phyloP scores from a whole-genome alignment of 2,113 vertebrate genomes.

The Reinhardtius hippoglossoides region DNA sequence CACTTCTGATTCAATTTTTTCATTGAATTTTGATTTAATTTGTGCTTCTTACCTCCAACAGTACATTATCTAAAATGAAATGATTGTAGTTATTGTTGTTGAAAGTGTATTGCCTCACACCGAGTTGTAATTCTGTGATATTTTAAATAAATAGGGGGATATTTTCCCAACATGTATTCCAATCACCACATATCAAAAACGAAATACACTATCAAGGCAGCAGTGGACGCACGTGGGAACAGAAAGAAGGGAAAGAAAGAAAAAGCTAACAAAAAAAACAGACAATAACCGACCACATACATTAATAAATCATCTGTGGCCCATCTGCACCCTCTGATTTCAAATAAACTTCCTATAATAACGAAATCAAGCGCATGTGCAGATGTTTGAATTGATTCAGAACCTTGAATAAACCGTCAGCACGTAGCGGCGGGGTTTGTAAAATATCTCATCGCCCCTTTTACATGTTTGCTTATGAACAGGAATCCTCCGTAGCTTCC shows the following conservation, averaged over 20 bases:
- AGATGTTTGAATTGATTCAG: not conserved
- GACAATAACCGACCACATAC: too few relatives aligned
- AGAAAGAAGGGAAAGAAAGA: too few relatives aligned
- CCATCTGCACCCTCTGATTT: not conserved
- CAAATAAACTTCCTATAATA: too few relatives aligned
- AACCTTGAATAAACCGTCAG: constrained; percentile 1
- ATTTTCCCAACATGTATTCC: not conserved
- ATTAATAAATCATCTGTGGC: not conserved
- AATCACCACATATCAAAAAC: too few relatives aligned
- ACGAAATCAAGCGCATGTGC: too few relatives aligned
- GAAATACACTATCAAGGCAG: too few relatives aligned
- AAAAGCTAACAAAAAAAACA: not conserved
- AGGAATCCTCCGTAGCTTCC: too few relatives aligned
- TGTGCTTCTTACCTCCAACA: not conserved
- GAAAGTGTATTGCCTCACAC: not conserved
- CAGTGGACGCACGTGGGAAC: too few relatives aligned
- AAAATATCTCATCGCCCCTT: not conserved
- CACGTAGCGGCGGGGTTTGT: not conserved
- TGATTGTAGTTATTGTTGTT: not conserved
- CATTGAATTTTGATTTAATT: not conserved
- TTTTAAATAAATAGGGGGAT: not conserved
- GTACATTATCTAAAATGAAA: not conserved
- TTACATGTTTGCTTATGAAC: too few relatives aligned
- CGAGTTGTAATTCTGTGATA: not conserved
- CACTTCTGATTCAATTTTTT: not conserved